phyloP scores from a whole-genome alignment of 2,797 vertebrate species.

The Bovichtus variegatus region DNA sequence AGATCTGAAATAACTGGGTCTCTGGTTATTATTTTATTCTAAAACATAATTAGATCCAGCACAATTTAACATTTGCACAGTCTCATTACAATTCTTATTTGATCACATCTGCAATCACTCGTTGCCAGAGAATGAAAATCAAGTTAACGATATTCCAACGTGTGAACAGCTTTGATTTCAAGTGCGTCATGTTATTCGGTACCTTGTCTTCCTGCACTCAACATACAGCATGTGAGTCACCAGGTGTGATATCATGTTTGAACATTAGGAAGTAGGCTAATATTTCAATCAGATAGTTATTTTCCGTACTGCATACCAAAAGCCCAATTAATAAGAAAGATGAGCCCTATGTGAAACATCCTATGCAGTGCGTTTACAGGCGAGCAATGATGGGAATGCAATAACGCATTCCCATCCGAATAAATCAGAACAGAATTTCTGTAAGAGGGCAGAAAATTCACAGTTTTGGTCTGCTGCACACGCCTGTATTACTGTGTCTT shows the following conservation, averaged over 20 bases:
- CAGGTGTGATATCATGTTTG: background rate
- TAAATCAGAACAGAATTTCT: slow-evolving; percentile 39
- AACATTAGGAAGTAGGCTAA: background rate
- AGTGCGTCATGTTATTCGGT: background rate
- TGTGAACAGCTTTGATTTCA: slow-evolving; percentile 1
- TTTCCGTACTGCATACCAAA: slow-evolving; percentile 7
- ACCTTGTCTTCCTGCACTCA: background rate
- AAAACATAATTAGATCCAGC: background rate
- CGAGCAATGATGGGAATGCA: no score
- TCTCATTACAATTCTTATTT: slow-evolving; percentile 22
- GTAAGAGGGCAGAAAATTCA: slow-evolving; percentile 35
- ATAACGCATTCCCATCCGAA: no score
- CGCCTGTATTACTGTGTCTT: background rate
- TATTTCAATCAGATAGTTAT: background rate
- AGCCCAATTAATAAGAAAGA: background rate
- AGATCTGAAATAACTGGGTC: no score
- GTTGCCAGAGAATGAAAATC: background rate
- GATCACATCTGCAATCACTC: slow-evolving; percentile 9
- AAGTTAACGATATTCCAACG: background rate
- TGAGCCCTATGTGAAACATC: slow-evolving; percentile 18
- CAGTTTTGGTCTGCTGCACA: slow-evolving; percentile 31
- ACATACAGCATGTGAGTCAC: background rate
- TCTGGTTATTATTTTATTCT: no score
- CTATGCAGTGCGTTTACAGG: no score
- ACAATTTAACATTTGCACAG: slow-evolving; percentile 1